Evolutionary conservation across 1,140 invertebrate species (phyloP).

Genomic region (Thrips palmi): DNA sequence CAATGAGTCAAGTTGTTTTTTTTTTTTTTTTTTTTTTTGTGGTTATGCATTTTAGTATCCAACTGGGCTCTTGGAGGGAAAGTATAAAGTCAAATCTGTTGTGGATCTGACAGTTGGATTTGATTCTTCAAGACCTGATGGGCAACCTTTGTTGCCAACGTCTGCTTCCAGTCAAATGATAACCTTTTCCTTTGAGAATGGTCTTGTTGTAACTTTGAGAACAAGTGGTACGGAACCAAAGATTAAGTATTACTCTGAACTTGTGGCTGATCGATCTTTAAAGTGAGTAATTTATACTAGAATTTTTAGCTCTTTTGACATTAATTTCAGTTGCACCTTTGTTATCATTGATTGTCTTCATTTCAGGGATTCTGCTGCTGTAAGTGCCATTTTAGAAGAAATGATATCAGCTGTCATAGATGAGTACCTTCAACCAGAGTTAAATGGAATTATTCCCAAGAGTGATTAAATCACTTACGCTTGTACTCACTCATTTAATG

Average conservation of each 20-base stretch:
- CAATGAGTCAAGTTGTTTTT: background rate
- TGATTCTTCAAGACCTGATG: constrained; percentile 53
- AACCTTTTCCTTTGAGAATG: constrained; percentile 84
- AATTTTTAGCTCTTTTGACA: constrained; percentile 4
- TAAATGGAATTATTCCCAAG: constrained; percentile 41
- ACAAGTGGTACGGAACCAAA: constrained; percentile 99
- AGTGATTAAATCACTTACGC: constrained; percentile 9
- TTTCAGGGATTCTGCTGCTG: constrained; percentile 44
- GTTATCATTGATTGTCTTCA: constrained; percentile 11
- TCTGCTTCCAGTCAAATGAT: constrained; percentile 83
- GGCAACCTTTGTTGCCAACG: constrained; percentile 55
- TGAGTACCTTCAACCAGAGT: constrained; percentile 62
- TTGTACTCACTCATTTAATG: too few species aligned
- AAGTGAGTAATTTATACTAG: constrained; percentile 28
- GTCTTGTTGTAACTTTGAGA: constrained; percentile 68
- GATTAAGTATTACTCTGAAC: constrained; percentile 92
- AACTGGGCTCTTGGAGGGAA: constrained; percentile 39
- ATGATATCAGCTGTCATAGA: constrained; percentile 61
- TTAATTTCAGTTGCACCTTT: background rate
- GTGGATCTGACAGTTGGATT: constrained; percentile 81
- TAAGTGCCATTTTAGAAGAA: constrained; percentile 41
- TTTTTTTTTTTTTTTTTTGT: constrained; percentile 2
- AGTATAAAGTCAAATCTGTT: constrained; percentile 51
- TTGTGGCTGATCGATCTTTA: constrained; percentile 46
- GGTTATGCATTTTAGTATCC: constrained; percentile 48